A percentile compares a stretch with the other conserved stretches of the same genome.
Evolutionary conservation across 2,113 vertebrate species (phyloP).

Genomic region (Prolemur simus): DNA sequence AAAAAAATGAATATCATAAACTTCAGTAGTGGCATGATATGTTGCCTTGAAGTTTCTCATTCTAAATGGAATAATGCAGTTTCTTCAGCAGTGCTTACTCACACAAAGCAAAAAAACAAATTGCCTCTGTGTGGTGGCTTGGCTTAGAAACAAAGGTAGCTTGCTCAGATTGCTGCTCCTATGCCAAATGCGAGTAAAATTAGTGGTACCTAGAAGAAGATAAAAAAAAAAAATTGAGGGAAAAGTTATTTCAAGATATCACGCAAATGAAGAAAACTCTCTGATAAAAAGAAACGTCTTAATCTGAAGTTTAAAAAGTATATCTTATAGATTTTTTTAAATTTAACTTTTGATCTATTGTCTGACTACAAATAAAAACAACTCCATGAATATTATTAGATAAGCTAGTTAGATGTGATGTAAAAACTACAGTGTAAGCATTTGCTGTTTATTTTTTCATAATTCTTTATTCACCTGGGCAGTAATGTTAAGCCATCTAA

Average conservation of each 20-base stretch:
- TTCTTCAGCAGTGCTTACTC: background rate
- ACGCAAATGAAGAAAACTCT: background rate
- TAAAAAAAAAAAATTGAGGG: background rate
- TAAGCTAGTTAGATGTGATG: background rate
- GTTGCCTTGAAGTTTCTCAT: background rate
- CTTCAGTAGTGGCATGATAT: rapidly evolving
- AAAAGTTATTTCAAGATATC: background rate
- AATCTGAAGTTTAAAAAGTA: background rate
- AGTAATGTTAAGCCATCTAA: background rate
- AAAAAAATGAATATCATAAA: too few relatives aligned
- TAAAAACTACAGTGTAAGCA: background rate
- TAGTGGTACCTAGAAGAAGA: background rate
- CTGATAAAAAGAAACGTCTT: background rate
- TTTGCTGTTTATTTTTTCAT: background rate
- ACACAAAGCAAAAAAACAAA: too few relatives aligned
- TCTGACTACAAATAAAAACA: background rate
- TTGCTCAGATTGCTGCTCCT: background rate
- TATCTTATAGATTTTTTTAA: background rate
- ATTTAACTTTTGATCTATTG: background rate
- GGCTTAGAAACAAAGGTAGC: background rate
- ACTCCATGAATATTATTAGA: background rate
- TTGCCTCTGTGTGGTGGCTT: rapidly evolving
- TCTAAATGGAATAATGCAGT: background rate
- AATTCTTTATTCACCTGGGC: background rate
- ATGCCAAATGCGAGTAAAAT: background rate